Percentiles rank a stretch among this genome's conserved stretches.
Conservation (phyloP, 2,113 vertebrate species). For the Orientallactaga bullata region DNA sequence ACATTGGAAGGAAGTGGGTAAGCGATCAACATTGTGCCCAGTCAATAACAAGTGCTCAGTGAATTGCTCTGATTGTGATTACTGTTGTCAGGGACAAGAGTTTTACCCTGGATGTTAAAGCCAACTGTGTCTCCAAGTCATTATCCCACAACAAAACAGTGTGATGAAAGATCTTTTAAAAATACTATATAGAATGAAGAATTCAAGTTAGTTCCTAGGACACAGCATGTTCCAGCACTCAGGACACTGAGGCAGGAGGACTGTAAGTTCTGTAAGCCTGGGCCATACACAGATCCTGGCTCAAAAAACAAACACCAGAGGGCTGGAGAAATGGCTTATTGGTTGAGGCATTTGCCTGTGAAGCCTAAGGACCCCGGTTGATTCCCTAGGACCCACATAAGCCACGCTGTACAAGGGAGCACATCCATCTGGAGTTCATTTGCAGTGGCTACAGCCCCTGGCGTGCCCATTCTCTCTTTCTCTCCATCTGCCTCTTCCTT, state of each 20-base stretch:
- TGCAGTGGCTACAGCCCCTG: no score
- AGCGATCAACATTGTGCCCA: not conserved
- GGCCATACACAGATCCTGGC: not conserved
- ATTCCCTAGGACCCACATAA: no score
- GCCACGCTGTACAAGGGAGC: no score
- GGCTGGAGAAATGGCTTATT: no score
- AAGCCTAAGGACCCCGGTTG: no score
- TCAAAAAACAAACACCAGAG: not conserved
- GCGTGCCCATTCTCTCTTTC: no score
- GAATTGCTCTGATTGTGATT: not conserved
- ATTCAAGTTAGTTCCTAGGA: not conserved
- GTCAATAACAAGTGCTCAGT: not conserved
- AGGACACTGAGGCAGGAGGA: not conserved
- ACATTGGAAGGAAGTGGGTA: not conserved
- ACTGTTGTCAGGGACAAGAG: not conserved
- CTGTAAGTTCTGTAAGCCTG: not conserved
- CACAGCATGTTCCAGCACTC: not conserved
- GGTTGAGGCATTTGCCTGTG: no score
- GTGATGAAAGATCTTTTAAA: not conserved
- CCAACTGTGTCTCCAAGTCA: not conserved
- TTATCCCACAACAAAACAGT: not conserved
- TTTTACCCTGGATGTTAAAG: not conserved
- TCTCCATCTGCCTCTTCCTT: no score
- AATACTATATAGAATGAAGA: not conserved
- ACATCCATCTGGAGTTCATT: no score